A percentile compares a stretch with the other conserved stretches of the same genome.
Evolutionary conservation across 2,797 vertebrate genomes (phyloP).

Genomic region (Poeciliopsis turneri): DNA sequence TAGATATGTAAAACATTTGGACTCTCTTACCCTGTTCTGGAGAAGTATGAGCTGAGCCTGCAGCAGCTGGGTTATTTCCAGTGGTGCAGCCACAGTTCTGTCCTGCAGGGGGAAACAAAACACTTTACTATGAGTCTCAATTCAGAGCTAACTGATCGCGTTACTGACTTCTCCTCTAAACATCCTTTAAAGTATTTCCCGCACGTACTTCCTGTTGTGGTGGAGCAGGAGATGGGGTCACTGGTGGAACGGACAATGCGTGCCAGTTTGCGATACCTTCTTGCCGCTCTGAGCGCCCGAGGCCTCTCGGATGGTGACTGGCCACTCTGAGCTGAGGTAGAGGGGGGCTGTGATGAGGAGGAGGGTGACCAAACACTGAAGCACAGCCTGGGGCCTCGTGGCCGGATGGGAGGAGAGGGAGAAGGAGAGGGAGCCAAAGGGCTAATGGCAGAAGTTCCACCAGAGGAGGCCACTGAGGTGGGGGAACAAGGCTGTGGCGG

Average conservation of each 20-base stretch:
- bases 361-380: conserved; percentile 85
- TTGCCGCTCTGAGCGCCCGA: conserved; percentile 61
- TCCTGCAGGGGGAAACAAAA: conserved; percentile 78
- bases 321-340: conserved; percentile 76
- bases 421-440: conserved; percentile 72
- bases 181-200: neutral
- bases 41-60: conserved; percentile 75
- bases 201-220: conserved; percentile 82
- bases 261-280: conserved; percentile 79
- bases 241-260: conserved; percentile 92
- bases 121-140: conserved; percentile 13
- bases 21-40: conserved; percentile 80
- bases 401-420: conserved; percentile 71
- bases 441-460: conserved; percentile 71
- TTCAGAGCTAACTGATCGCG: neutral
- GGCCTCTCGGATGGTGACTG: conserved; percentile 60
- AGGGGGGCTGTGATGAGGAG: conserved; percentile 72
- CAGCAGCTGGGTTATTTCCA: conserved; percentile 70
- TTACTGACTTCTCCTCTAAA: neutral
- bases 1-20: neutral
- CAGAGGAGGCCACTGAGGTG: conserved; percentile 71
- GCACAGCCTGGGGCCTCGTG: conserved; percentile 83
- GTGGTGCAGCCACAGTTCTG: conserved; percentile 73
- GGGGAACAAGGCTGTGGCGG: conserved; percentile 77
- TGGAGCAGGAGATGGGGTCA: conserved; percentile 89